A percentile compares a stretch with the other conserved stretches of the same genome.
phyloP scores from a whole-genome alignment of 2,888 invertebrate species.

The Spisula subtruncata region DNA sequence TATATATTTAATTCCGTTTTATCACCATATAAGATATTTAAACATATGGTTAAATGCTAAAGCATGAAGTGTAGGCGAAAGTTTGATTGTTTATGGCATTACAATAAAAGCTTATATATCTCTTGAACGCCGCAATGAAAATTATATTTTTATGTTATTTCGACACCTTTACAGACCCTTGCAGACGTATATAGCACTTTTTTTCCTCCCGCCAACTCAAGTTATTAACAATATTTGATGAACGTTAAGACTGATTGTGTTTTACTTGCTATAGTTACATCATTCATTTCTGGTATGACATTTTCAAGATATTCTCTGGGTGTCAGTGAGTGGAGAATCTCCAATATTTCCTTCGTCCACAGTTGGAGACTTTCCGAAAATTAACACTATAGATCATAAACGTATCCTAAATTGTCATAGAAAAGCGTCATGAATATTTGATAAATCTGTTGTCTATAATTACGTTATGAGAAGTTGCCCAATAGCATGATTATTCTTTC shows the following conservation, averaged over 20 bases:
- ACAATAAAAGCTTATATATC: too few species aligned
- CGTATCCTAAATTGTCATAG: constrained; percentile 16
- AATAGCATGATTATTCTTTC: constrained; percentile 1
- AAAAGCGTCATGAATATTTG: constrained; percentile 19
- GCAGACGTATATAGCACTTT: neutral
- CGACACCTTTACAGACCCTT: neutral
- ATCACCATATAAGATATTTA: too few species aligned
- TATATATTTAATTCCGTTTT: too few species aligned
- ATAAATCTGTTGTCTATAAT: constrained; percentile 3
- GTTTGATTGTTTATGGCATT: too few species aligned
- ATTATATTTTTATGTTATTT: neutral
- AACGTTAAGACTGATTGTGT: neutral
- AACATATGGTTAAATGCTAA: too few species aligned
- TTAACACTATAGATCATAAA: constrained; percentile 22
- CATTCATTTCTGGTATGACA: constrained; percentile 12
- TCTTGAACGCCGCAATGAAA: too few species aligned
- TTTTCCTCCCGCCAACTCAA: neutral
- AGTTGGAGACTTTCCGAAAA: constrained; percentile 3
- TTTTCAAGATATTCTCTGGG: constrained; percentile 20
- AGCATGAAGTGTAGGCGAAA: too few species aligned
- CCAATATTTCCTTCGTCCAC: constrained; percentile 21
- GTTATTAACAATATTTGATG: neutral
- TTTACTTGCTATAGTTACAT: constrained; percentile 3
- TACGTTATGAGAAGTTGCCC: neutral
- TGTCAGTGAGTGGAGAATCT: neutral